A percentile compares a stretch with the other conserved stretches of the same genome.
Evolutionary conservation across 2,888 invertebrate genomes (phyloP).

Genomic region (Agapetus fuscipes): DNA sequence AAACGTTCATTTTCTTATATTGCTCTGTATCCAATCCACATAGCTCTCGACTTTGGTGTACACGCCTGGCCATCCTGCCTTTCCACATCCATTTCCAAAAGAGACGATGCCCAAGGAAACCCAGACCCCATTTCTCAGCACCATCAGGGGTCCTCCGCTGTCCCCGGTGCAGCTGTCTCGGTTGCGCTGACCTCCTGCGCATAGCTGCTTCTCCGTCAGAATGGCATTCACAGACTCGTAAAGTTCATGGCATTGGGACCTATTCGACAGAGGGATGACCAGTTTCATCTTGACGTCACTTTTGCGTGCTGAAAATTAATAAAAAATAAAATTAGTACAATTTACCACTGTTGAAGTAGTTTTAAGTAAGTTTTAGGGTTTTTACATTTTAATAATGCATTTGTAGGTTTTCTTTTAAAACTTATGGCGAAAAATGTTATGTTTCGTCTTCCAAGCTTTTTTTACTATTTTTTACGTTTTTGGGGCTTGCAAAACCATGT

Average conservation of each 20-base stretch:
- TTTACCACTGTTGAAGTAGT: no score
- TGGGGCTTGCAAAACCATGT: no score
- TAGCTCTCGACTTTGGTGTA: constrained; percentile 55
- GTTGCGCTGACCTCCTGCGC: constrained; percentile 58
- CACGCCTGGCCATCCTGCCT: constrained; percentile 57
- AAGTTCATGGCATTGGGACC: constrained; percentile 42
- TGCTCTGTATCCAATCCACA: constrained; percentile 48
- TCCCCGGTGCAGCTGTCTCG: constrained; percentile 69
- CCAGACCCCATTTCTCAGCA: constrained; percentile 40
- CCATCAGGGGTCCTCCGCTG: constrained; percentile 71
- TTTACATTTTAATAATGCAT: no score
- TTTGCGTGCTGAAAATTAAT: constrained; percentile 31
- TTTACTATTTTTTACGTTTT: no score
- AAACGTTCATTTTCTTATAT: no score
- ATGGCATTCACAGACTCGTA: constrained; percentile 44
- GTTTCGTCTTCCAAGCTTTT: no score
- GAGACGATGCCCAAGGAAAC: constrained; percentile 56
- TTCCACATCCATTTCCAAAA: constrained; percentile 56
- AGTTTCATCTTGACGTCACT: constrained; percentile 57
- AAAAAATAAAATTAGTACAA: no score
- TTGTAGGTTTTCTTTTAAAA: no score
- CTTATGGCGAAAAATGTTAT: no score
- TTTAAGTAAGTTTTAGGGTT: no score
- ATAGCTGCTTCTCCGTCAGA: constrained; percentile 49
- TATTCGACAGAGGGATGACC: constrained; percentile 45